Evolutionary conservation across 2,888 invertebrate genomes (phyloP).

Genomic region (Athalia rosae): DNA sequence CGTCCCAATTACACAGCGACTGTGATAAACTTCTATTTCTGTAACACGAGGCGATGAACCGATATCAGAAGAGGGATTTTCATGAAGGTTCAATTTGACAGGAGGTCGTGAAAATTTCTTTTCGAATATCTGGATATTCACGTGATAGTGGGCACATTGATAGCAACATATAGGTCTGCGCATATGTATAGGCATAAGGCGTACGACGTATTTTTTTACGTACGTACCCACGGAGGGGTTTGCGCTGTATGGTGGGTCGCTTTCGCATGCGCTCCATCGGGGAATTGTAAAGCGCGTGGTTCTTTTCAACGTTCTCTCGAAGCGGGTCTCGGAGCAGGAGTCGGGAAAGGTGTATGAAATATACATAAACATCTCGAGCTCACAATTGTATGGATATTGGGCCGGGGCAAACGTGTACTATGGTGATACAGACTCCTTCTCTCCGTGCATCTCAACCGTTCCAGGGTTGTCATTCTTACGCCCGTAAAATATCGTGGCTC

Average conservation of each 20-base stretch:
- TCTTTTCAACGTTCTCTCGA: constrained; percentile 37
- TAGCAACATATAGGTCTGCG: constrained; percentile 6
- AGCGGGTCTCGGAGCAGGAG: constrained; percentile 27
- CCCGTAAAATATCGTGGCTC: constrained; percentile 45
- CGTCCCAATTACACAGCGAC: background rate
- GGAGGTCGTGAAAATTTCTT: background rate
- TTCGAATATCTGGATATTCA: constrained; percentile 17
- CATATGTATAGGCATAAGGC: background rate
- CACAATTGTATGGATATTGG: constrained; percentile 47
- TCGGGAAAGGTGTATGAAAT: constrained; percentile 42
- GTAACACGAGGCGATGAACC: background rate
- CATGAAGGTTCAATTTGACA: background rate
- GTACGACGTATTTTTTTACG: constrained; percentile 13
- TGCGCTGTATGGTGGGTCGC: constrained; percentile 24
- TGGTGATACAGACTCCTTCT: constrained; percentile 31
- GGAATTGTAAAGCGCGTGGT: constrained; percentile 42
- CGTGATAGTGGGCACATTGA: background rate
- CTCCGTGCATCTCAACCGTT: constrained; percentile 41
- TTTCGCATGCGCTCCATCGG: constrained; percentile 43
- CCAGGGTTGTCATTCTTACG: constrained; percentile 40
- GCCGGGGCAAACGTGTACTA: constrained; percentile 41
- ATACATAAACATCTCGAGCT: constrained; percentile 47
- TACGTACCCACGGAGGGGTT: background rate
- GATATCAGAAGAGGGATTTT: background rate
- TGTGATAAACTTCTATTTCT: background rate